Evolutionary conservation across 2,888 invertebrate genomes (phyloP).

Genomic region (Sturmia bella): DNA sequence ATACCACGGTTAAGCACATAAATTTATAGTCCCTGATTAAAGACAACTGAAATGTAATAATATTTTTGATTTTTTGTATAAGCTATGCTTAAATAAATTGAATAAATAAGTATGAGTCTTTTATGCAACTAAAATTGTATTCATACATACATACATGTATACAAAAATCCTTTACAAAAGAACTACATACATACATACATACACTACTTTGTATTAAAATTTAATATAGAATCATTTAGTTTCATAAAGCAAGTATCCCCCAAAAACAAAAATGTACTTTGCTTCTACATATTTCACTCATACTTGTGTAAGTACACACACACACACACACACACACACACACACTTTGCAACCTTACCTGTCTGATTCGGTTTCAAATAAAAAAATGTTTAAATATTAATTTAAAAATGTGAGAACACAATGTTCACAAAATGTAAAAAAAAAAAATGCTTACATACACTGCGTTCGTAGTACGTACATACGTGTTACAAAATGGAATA

Average conservation of each 20-base stretch:
- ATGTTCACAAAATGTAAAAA: slow-evolving; percentile 76
- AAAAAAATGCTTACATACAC: not conserved
- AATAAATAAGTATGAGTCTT: no score
- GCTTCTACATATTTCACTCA: not conserved
- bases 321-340: not conserved
- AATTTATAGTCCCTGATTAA: no score
- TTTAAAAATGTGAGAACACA: slow-evolving; percentile 79
- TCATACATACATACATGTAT: not conserved
- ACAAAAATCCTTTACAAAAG: not conserved
- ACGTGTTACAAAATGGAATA: slow-evolving; percentile 2
- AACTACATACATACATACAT: not conserved
- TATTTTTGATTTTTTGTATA: no score
- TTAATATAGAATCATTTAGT: slow-evolving; percentile 3
- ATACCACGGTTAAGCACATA: no score
- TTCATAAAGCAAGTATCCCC: not conserved
- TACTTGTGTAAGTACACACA: not conserved
- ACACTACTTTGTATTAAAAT: slow-evolving; percentile 14
- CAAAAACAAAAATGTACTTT: slow-evolving; percentile 9
- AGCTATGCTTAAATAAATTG: no score
- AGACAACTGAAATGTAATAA: no score
- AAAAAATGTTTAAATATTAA: slow-evolving; percentile 75
- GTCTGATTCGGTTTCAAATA: slow-evolving; percentile 51
- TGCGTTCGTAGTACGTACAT: no score
- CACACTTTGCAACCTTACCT: slow-evolving; percentile 41
- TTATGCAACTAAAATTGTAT: no score